Conservation (phyloP, 2,113 vertebrate species). For the Oceanites oceanicus region DNA sequence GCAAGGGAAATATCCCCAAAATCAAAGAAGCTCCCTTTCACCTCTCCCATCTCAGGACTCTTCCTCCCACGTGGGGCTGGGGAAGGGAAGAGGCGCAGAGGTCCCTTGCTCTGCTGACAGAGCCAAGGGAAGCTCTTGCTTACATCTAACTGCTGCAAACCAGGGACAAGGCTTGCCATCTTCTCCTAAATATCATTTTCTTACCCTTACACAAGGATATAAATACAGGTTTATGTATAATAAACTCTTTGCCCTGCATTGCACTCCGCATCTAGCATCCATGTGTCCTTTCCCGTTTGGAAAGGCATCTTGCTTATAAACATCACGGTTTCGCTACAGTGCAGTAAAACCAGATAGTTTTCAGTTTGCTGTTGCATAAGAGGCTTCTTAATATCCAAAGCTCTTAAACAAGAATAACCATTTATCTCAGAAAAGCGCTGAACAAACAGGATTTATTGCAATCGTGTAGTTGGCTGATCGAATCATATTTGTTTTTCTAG, state of each 20-base stretch:
- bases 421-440: background rate
- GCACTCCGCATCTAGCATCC: no score
- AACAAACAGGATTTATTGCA: background rate
- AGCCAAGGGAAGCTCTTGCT: background rate
- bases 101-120: rapidly evolving
- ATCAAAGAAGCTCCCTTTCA: background rate
- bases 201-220: background rate
- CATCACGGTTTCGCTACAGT: background rate
- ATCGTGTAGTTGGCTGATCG: background rate
- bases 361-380: background rate
- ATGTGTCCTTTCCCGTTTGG: background rate
- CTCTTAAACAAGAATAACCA: background rate
- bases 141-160: background rate
- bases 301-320: background rate
- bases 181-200: background rate
- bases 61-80: rapidly evolving
- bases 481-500: background rate
- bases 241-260: background rate
- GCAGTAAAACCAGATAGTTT: background rate
- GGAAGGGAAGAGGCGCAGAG: background rate
- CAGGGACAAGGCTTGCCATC: background rate
- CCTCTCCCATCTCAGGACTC: background rate
- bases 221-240: rapidly evolving
- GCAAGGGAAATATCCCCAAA: background rate
- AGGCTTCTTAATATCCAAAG: background rate